These are phyloP conservation scores for Corvus cornix DNA, from an alignment of 2,113 vertebrate species.

Conservation along the genomic window DNA sequence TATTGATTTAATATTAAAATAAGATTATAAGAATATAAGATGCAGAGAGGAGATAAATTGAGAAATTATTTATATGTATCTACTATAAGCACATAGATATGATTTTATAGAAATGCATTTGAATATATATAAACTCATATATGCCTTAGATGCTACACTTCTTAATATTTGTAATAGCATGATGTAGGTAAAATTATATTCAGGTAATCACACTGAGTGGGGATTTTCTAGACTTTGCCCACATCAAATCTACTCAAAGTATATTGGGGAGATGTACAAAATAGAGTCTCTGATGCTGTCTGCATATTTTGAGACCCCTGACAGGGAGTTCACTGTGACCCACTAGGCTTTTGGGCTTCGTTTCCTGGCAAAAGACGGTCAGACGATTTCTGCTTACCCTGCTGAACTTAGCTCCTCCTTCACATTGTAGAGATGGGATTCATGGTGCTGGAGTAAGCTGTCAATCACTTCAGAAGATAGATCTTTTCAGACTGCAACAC, in stretches of 20 bases:
- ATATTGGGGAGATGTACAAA: background rate
- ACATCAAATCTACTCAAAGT: background rate
- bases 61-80: background rate
- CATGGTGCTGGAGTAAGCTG: background rate
- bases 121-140: background rate
- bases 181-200: background rate
- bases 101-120: background rate
- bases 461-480: background rate
- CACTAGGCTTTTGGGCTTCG: background rate
- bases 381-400: background rate
- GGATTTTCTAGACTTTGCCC: background rate
- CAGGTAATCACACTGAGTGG: background rate
- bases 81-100: background rate
- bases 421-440: background rate
- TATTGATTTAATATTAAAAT: conserved; percentile 42
- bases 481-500: background rate
- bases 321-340: background rate
- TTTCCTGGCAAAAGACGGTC: background rate
- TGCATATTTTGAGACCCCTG: background rate
- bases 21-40: conserved; percentile 22
- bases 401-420: background rate
- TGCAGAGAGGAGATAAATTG: conserved; percentile 19
- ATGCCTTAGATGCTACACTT: background rate
- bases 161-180: background rate
- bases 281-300: background rate